phyloP scores from a whole-genome alignment of 2,888 invertebrate species.

The Macrosiphum euphorbiae region DNA sequence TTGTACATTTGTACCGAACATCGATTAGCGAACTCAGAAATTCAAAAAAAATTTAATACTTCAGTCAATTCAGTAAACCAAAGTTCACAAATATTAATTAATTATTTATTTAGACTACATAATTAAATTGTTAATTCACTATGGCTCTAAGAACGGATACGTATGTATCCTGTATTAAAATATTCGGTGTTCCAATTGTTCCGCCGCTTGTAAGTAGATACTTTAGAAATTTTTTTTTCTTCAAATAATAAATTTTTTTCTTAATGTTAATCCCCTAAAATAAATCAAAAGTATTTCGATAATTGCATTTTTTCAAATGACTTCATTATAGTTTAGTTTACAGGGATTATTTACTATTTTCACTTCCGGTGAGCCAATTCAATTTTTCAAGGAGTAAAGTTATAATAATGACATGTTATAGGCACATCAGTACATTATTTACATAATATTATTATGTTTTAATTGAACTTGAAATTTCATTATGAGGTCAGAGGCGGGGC shows the following conservation, averaged over 20 bases:
- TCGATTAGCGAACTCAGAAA: not conserved
- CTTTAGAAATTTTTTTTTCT: not conserved
- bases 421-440: not conserved
- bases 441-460: not conserved
- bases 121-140: not conserved
- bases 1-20: not conserved
- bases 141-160: conserved; percentile 24
- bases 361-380: not conserved
- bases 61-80: not conserved
- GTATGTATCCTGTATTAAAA: conserved; percentile 66
- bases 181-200: conserved; percentile 66
- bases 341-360: not conserved
- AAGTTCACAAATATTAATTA: not conserved
- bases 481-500: not conserved
- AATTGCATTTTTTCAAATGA: not conserved
- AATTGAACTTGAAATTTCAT: not conserved
- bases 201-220: conserved; percentile 66
- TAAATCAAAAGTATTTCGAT: not conserved
- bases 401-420: not conserved
- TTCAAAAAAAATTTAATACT: not conserved
- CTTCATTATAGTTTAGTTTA: not conserved
- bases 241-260: not conserved
- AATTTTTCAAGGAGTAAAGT: not conserved
- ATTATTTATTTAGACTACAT: not conserved
- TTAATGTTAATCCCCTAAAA: not conserved